Base-by-base conservation (phyloP, 2,113 vertebrate species). In the Ranitomeya imitator region DNA sequence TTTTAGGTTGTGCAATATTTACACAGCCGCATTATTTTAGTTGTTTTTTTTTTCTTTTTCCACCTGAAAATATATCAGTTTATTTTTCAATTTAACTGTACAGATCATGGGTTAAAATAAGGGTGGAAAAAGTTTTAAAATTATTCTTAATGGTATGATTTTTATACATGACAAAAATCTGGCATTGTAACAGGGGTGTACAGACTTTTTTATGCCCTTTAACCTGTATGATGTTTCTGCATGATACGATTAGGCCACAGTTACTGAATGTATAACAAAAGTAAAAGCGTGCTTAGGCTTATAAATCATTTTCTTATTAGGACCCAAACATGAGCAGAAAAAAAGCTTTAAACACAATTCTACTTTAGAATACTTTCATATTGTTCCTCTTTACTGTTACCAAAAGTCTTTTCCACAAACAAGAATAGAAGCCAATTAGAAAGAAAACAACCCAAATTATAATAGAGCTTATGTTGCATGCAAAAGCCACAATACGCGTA, bases 371-470 rank as follows among this genome's bases (percentile, higher is more conserved):
- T 13, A 23, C 54, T 26, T 26, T 55, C 59, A 54, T 57, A 26
- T 6, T 67, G 61, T 52, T 16, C 60, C 60, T 54, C 11, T 67
- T 59, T 79, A 3, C 37, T 77, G 31, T 31, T 78, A 74, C 45
- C 63, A 51, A 79, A 86, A 14, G 19, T 5, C 76, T 86, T 23
- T 14, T 54, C 61, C 71, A 23, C 85, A 76, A 54, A 79, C 59
- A 86, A 79, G 16, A 54, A 60, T 67, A 67, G 61, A 79, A 86
- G 23, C 60, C 52, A 87, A 88, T 82, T 87, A 82, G 52, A 82
- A 26, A 74, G 4, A 73, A 73, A 82, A 82, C 69, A 65, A 54
- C 67, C n/a, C 12, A 74, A 81, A 88, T 61, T 74, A 82, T 71
- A 82, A 74, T 61, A 74, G 79, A 59, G 31, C 26, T 52, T 82